Evolutionary conservation across 2,797 vertebrate genomes (phyloP).

Genomic region (Novumbra hubbsi): DNA sequence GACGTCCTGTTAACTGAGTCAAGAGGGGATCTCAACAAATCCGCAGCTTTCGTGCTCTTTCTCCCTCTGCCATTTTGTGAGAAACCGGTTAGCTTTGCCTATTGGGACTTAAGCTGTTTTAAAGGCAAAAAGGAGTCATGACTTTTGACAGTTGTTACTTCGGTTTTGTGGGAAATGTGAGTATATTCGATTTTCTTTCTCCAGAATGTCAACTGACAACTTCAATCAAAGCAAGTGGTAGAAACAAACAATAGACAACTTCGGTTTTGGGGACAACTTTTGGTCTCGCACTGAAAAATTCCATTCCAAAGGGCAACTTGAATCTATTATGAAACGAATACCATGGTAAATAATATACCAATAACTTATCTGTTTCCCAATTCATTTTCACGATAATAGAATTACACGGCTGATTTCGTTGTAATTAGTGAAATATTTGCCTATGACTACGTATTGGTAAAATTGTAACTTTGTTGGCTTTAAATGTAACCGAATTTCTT

Average conservation of each 20-base stretch:
- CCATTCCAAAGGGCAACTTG: background rate
- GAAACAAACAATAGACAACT: background rate
- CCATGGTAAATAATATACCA: too few relatives aligned
- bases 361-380: background rate
- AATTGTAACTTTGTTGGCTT: too few relatives aligned
- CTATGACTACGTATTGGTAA: too few relatives aligned
- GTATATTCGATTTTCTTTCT: background rate
- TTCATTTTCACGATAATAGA: too few relatives aligned
- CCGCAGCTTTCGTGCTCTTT: slow-evolving; percentile 61
- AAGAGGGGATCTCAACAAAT: slow-evolving; percentile 43
- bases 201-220: background rate
- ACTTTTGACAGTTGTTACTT: slow-evolving; percentile 28
- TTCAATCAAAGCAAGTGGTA: background rate
- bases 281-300: background rate
- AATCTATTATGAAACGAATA: background rate
- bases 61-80: slow-evolving; percentile 78
- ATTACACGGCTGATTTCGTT: too few relatives aligned
- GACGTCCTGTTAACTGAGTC: slow-evolving; percentile 61
- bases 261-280: background rate
- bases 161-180: background rate
- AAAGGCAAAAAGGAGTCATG: slow-evolving; percentile 49
- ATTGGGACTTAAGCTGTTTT: slow-evolving; percentile 37
- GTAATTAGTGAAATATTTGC: too few relatives aligned
- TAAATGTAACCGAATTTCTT: background rate
- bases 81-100: slow-evolving; percentile 49